These are phyloP conservation scores for Clarias fuscus DNA, from an alignment of 2,797 vertebrate species.

Conservation along the genomic window DNA sequence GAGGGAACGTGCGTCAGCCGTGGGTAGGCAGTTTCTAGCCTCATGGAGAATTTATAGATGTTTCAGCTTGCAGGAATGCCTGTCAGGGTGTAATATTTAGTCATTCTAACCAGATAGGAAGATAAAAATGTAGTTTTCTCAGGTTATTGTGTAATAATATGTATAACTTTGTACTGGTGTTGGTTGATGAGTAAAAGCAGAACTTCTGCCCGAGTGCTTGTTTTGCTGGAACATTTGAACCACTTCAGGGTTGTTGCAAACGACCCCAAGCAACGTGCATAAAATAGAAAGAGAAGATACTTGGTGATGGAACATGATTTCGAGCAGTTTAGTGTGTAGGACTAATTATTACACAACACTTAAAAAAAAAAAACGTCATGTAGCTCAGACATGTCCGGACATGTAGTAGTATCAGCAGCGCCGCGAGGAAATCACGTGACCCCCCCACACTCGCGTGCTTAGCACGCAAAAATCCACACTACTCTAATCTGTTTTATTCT, in stretches of 20 bases:
- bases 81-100: neutral
- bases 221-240: neutral
- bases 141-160: neutral
- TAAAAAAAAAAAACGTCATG: neutral
- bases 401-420: slow-evolving; percentile 35
- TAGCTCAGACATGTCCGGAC: slow-evolving; percentile 57
- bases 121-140: neutral
- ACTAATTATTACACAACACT: too few relatives aligned
- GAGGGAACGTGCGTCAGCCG: neutral
- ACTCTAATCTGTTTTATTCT: neutral
- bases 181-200: neutral
- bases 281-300: neutral
- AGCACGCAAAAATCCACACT: neutral
- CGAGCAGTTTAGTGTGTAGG: too few relatives aligned
- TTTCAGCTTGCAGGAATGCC: too few relatives aligned
- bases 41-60: neutral
- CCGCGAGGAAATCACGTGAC: neutral
- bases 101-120: neutral
- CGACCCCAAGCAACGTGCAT: neutral
- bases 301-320: too few relatives aligned
- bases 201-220: neutral
- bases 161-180: neutral
- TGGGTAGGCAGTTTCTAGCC: neutral
- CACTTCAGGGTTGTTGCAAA: neutral
- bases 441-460: neutral